Evolutionary conservation across 2,797 vertebrate genomes (phyloP).

Genomic region (Falco berigora): DNA sequence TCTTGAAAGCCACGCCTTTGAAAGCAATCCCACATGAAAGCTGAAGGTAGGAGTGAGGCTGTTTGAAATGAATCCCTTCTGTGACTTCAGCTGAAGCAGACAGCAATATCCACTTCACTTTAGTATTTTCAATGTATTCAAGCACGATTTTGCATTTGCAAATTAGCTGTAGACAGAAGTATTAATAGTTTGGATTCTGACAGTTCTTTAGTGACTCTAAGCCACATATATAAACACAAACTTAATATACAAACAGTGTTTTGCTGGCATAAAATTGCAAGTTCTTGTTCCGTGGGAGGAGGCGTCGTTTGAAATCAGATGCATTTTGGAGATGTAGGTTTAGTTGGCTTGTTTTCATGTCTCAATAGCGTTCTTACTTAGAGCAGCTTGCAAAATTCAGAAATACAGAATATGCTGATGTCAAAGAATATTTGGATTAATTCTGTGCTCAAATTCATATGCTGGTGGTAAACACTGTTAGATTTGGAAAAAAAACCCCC

Average conservation of each 20-base stretch:
- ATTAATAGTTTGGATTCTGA: neutral
- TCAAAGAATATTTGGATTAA: neutral
- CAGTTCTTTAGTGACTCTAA: neutral
- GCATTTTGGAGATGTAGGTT: neutral
- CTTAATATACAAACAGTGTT: neutral
- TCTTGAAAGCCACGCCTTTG: neutral
- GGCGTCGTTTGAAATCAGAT: neutral
- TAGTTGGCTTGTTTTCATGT: neutral
- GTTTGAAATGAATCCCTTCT: neutral
- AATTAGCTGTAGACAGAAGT: neutral
- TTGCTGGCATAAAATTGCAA: neutral
- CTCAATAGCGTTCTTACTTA: neutral
- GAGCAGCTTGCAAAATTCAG: neutral
- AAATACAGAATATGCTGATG: neutral
- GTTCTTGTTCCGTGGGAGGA: neutral
- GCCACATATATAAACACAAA: neutral
- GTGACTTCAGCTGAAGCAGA: neutral
- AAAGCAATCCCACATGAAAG: neutral
- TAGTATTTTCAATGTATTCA: neutral
- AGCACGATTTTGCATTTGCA: neutral
- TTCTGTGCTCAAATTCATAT: neutral
- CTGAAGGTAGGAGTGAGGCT: neutral
- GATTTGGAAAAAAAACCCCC: neutral
- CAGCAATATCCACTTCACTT: neutral
- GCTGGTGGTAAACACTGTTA: neutral